Evolutionary conservation across 2,888 invertebrate genomes (phyloP).

Genomic region (Sarcophaga rosellei): DNA sequence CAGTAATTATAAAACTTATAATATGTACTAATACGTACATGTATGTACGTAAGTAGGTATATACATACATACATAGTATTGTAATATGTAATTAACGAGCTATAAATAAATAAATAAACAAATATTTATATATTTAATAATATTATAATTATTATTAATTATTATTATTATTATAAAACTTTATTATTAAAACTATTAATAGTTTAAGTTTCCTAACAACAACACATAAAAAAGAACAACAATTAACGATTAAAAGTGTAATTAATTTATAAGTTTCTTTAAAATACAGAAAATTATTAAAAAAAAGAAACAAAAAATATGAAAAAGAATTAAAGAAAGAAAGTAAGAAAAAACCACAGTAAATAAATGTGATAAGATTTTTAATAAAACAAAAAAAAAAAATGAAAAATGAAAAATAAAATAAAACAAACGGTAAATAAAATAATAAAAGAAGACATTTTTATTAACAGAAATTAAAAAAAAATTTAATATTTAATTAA

Average conservation of each 20-base stretch:
- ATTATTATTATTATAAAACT: background rate
- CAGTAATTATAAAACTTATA: constrained; percentile 11
- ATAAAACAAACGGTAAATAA: constrained; percentile 33
- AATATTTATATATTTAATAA: constrained; percentile 39
- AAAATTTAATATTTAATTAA: no score
- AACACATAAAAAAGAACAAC: constrained; percentile 22
- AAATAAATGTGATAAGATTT: constrained; percentile 69
- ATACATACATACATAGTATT: constrained; percentile 41
- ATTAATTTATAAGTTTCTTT: constrained; percentile 56
- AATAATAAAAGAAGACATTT: background rate
- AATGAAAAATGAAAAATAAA: background rate
- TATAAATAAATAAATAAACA: constrained; percentile 55
- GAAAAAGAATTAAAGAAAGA: no score
- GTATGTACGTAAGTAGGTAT: constrained; percentile 3
- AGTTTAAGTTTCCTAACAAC: constrained; percentile 64
- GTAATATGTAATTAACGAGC: constrained; percentile 68
- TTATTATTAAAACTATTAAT: constrained; percentile 46
- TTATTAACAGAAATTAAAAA: no score
- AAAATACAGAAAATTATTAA: constrained; percentile 42
- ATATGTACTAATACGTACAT: background rate
- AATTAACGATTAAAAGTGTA: constrained; percentile 56
- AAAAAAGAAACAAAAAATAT: constrained; percentile 30
- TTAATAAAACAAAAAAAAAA: constrained; percentile 65
- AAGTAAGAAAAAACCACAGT: constrained; percentile 56
- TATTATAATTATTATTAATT: background rate